A percentile compares a stretch with the other conserved stretches of the same genome.
phyloP scores from a whole-genome alignment of 1,140 invertebrate species.

The Neotoxoptera formosana region DNA sequence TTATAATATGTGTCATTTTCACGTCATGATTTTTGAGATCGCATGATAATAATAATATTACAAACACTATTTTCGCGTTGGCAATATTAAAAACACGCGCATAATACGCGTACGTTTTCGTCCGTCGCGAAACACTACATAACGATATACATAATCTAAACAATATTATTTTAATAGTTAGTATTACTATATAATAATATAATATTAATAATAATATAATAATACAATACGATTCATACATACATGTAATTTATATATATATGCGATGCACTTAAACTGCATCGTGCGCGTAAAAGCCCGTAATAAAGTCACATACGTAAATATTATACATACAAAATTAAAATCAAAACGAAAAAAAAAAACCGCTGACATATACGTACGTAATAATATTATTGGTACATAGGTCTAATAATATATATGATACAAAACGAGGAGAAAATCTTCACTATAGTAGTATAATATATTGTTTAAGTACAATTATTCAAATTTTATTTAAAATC shows the following conservation, averaged over 20 bases:
- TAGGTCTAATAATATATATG: neutral
- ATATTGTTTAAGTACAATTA: conserved; percentile 50
- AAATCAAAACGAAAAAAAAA: neutral
- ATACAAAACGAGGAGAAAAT: conserved; percentile 48
- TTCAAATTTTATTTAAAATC: neutral
- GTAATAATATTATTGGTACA: neutral
- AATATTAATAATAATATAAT: conserved; percentile 30
- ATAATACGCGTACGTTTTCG: neutral
- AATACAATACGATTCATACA: neutral
- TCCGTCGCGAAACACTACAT: conserved; percentile 20
- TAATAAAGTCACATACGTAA: conserved; percentile 16
- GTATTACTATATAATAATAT: neutral
- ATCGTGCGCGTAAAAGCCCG: neutral
- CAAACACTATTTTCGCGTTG: conserved; percentile 22
- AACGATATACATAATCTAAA: conserved; percentile 1
- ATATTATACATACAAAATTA: neutral
- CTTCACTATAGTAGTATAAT: neutral
- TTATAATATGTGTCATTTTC: conserved; percentile 14
- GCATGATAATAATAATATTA: neutral
- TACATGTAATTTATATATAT: neutral
- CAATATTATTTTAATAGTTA: conserved; percentile 29
- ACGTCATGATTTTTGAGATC: conserved; percentile 53
- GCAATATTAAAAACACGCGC: neutral
- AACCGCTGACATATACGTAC: neutral
- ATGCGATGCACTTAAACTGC: neutral